phyloP scores from a whole-genome alignment of 2,797 vertebrate genomes.

The Dryobates pubescens region DNA sequence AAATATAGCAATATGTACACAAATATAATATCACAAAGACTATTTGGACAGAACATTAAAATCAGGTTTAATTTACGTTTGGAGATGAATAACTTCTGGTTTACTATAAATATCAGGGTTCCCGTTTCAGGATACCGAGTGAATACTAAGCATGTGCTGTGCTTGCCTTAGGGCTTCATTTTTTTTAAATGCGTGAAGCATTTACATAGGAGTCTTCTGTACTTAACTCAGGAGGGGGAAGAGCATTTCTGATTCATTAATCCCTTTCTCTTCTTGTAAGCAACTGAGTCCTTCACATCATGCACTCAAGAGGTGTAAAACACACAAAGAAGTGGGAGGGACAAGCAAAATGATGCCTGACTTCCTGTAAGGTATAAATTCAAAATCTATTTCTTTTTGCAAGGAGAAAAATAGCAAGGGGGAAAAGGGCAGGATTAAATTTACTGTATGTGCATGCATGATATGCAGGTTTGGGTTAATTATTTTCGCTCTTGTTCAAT shows the following conservation, averaged over 20 bases:
- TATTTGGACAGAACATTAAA: constrained; percentile 16
- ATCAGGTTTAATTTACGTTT: constrained; percentile 43
- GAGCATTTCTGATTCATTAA: constrained; percentile 71
- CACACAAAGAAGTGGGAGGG: constrained; percentile 56
- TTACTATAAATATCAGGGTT: constrained; percentile 51
- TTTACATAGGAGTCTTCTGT: constrained; percentile 70
- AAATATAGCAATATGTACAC: neutral
- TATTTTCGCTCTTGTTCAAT: constrained; percentile 65
- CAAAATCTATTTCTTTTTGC: constrained; percentile 27
- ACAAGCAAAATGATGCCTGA: constrained; percentile 31
- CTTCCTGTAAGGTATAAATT: constrained; percentile 50
- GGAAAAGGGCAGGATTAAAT: constrained; percentile 32
- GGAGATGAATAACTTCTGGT: constrained; percentile 29
- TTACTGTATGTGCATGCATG: constrained; percentile 52
- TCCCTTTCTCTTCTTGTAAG: constrained; percentile 55
- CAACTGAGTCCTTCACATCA: constrained; percentile 51
- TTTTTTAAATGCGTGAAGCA: constrained; percentile 62
- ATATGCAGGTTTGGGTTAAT: constrained; percentile 62
- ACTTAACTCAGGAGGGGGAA: constrained; percentile 67
- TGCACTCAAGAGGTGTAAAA: constrained; percentile 53
- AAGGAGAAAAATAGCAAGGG: constrained; percentile 17
- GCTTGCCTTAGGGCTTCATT: constrained; percentile 67
- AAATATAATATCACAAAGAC: neutral
- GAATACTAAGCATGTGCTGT: constrained; percentile 66
- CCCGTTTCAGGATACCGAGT: constrained; percentile 51